These are phyloP conservation scores for Acleris laterana DNA, from an alignment of 2,888 invertebrate genomes.

Conservation along the genomic window DNA sequence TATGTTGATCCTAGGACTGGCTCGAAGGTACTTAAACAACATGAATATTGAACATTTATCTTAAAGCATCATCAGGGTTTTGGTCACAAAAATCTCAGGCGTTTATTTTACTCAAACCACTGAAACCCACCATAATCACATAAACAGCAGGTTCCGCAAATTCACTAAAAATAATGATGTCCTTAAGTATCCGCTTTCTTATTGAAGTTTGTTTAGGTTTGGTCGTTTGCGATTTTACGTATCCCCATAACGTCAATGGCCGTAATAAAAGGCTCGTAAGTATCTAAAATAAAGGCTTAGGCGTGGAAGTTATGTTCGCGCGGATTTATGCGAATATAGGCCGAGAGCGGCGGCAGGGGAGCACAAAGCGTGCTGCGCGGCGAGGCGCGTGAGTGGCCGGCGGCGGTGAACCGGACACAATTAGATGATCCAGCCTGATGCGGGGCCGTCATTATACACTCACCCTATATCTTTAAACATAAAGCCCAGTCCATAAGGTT, in stretches of 20 bases:
- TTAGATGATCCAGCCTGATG: slow-evolving; percentile 27
- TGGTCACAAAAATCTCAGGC: too few species aligned
- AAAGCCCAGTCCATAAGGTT: neutral
- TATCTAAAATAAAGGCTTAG: slow-evolving; percentile 12
- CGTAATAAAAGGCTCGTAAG: slow-evolving; percentile 12
- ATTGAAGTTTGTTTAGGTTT: neutral
- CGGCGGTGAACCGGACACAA: slow-evolving; percentile 44
- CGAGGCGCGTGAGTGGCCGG: slow-evolving; percentile 45
- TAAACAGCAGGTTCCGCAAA: too few species aligned
- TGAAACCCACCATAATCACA: too few species aligned
- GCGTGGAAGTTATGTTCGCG: slow-evolving; percentile 8
- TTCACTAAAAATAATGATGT: neutral
- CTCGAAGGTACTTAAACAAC: slow-evolving; percentile 39
- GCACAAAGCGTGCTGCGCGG: slow-evolving; percentile 37
- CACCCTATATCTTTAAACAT: neutral
- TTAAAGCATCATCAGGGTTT: neutral
- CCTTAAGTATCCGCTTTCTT: neutral
- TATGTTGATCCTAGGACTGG: slow-evolving; percentile 45
- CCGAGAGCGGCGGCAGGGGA: slow-evolving; percentile 9
- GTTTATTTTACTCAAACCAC: too few species aligned
- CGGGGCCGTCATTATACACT: neutral
- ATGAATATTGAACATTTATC: slow-evolving; percentile 19
- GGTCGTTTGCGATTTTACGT: neutral
- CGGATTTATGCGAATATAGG: slow-evolving; percentile 28
- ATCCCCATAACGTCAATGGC: slow-evolving; percentile 2